Base-by-base conservation (phyloP, 2,888 invertebrate species). In the Megamerina dolium region DNA sequence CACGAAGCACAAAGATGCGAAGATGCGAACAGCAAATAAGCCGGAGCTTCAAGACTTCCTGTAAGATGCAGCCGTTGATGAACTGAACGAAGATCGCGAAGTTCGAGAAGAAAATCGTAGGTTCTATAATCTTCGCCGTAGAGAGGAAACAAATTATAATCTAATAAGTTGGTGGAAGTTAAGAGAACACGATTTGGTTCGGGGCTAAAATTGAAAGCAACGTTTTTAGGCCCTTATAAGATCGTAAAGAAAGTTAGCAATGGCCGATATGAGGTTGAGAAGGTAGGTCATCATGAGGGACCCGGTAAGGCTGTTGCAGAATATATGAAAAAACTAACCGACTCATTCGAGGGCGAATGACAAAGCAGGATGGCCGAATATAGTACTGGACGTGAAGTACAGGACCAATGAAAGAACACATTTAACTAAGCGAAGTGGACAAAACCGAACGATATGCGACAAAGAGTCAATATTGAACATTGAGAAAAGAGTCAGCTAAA, bases 201-300 rank as follows among this genome's bases (percentile, higher is more conserved):
- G 3, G 36, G 38, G 1, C 3, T 38, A 12, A 50, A 47, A 36
- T 12, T 50, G 3, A 47, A 32, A 27, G 37, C 38, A 14, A 50
- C 43, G 17, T 50, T 26, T 32, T n/a, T 43, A 3, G 45, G 41
- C 8, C 47, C 41, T 5, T 45, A 45, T 8, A 40, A 20, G n/a
- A 20, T 43, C 3, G n/a, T 29, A 1, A 14, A 19, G 14, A 34
- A 21, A 10, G n/a, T 45, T 3, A 21, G 43, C 4, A 46, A 45
- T 29, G 51, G 46, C 1, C 26, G 48, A 5, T 46, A 46, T 12
- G 40, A 45, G 4, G 48, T 46, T 0, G 45, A 35, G 18, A 45
- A 38, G 17, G 27, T 45, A 5, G 42, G 40, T 2, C 21, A 37
- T 4, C 12, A 18, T 3, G 42, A 49, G 26, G 46, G 42, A 5